Conservation (phyloP, 2,113 vertebrate genomes). For the Pseudolaguvia tuberculata region DNA sequence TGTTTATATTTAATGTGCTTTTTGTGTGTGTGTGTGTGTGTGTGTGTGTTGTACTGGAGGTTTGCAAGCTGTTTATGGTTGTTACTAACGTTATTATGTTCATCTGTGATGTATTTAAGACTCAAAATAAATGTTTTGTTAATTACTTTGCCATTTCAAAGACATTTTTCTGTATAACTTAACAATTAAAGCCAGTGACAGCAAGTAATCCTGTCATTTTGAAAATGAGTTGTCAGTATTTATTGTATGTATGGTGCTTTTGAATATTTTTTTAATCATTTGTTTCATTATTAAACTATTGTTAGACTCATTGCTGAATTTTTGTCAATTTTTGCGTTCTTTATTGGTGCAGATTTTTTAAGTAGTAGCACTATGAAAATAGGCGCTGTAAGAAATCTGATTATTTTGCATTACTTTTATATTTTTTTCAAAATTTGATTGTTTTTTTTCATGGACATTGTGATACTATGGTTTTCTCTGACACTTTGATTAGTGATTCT, state of each 20-base stretch:
- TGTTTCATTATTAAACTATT: slow-evolving; percentile 48
- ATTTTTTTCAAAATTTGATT: neutral
- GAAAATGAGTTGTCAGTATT: slow-evolving; percentile 11
- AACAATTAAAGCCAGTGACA: neutral
- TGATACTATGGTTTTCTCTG: no score
- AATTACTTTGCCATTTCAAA: slow-evolving; percentile 5
- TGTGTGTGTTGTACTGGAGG: slow-evolving; percentile 15
- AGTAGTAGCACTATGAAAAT: neutral
- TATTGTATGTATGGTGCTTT: slow-evolving; percentile 21
- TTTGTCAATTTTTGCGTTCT: neutral
- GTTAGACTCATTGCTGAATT: slow-evolving; percentile 23
- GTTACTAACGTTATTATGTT: slow-evolving; percentile 40
- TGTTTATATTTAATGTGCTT: neutral
- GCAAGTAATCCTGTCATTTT: neutral
- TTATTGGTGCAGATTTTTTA: neutral
- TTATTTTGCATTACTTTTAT: neutral
- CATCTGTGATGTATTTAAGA: slow-evolving; percentile 21
- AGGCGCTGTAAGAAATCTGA: neutral
- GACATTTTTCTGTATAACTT: neutral
- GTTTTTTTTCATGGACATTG: neutral
- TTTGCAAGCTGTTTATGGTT: neutral
- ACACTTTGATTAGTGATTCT: no score
- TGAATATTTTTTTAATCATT: slow-evolving; percentile 31
- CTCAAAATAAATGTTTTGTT: neutral
- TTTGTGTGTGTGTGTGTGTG: neutral